These are phyloP conservation scores for Helleia helle DNA, from an alignment of 2,888 invertebrate species.

Conservation along the genomic window DNA sequence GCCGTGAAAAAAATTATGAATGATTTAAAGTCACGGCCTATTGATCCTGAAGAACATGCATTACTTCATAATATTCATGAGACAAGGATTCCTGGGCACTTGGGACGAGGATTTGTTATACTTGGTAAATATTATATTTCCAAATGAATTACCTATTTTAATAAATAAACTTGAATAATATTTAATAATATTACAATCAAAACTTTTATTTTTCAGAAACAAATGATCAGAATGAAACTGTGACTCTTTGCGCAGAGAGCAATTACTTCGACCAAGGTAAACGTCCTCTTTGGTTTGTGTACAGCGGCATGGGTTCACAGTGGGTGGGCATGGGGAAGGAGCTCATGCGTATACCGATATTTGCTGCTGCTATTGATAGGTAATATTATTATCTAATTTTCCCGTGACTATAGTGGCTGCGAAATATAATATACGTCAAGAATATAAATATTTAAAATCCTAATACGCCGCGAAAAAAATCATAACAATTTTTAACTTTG, in stretches of 20 bases:
- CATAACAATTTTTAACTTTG: too few species aligned
- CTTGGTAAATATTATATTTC: constrained; percentile 32
- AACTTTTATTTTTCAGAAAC: constrained; percentile 30
- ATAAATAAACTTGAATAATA: too few species aligned
- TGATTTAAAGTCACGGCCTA: constrained; percentile 36
- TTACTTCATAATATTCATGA: constrained; percentile 46
- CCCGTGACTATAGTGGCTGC: too few species aligned
- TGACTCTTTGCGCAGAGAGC: constrained; percentile 30
- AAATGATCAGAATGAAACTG: constrained; percentile 31
- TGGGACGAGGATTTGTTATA: constrained; percentile 46
- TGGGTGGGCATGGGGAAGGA: constrained; percentile 79
- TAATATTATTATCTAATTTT: too few species aligned
- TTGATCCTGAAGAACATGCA: constrained; percentile 53
- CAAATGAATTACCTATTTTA: too few species aligned
- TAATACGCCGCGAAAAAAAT: too few species aligned
- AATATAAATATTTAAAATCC: too few species aligned
- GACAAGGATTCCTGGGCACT: constrained; percentile 37
- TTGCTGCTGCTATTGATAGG: constrained; percentile 69
- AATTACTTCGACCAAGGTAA: constrained; percentile 37
- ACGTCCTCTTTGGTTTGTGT: constrained; percentile 79
- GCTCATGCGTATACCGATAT: constrained; percentile 76
- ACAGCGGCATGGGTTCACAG: constrained; percentile 83
- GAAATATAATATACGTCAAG: too few species aligned
- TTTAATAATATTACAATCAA: too few species aligned
- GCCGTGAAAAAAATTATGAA: constrained; percentile 33